Evolutionary conservation across 2,888 invertebrate genomes (phyloP), one percentile per base, ranked within the genome.

Genomic region (Athalia cordata): DNA sequence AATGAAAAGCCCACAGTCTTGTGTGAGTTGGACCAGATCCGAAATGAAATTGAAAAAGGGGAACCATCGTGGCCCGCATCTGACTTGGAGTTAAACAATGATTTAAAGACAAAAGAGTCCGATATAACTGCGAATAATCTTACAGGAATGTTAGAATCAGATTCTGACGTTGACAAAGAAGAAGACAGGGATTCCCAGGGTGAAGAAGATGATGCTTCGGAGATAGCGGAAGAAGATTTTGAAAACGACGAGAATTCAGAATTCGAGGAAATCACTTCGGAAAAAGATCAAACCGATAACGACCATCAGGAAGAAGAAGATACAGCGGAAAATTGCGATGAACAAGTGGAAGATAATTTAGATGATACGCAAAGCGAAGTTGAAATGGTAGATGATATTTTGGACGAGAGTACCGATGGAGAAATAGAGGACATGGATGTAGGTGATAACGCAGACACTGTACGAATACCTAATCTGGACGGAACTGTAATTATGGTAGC

Each of bases 401-500:
- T 49, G 52, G 77, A 55, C 5, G 57, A 45, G 15, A 52, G 67
- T 45, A 57, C 66, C 2, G 67, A 77, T 55, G 67, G 29, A 5
- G 82, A 80, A 13, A 78, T 83, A 3, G 85, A 85, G 11, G 84
- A 82, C 29, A 82, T 82, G 15, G 83, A 84, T 6, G 83, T 81
- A 29, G 81, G 78, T 8, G 82, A 65, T 4, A 50, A 70, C 49
- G 47, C 57, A 13, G n/a, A 81, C 52, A 82, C 85, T 5, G 80
- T 86, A 65, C 84, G 85, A 67, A 84, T 88, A 57, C 87, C 88
- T 74, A 85, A 87, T 81, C 80, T 89, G 13, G 87, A 88, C 57
- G 89, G 89, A n/a, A 87, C 90, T n/a, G 89, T 90, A 11, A 81
- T 90, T 13, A 88, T 90, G 88, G 86, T 90, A 4, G 83, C 88